Base-by-base conservation (phyloP, 1,140 invertebrate species). In the Papilio aristodemus region DNA sequence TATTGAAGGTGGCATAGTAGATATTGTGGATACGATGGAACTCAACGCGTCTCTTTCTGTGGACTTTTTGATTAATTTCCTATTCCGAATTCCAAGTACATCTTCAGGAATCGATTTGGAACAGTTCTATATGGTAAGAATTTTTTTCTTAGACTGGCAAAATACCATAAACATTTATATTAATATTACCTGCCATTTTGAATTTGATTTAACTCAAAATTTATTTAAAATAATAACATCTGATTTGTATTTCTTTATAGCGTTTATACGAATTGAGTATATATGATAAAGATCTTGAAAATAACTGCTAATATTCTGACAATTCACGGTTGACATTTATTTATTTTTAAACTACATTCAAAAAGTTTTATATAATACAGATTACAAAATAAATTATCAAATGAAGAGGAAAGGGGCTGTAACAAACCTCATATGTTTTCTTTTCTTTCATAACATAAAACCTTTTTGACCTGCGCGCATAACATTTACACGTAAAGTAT, bases 241-340 rank as follows among this genome's bases (percentile, higher is more conserved):
- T 14, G 10, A 37, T 39, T 62, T 4, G 17, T 14, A 9, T 62
- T 17, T 62, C 1, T 10, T 14, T 27, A 14, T 60, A n/a, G n/a
- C n/a, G n/a, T n/a, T n/a, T n/a, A n/a, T n/a, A n/a, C n/a, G n/a
- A 60, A 38, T 37, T 39, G 14, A 19, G 32, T 62, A 62, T 37
- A 62, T 17, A 38, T 62, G 9, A 62, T 37, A 62, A 62, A 62
- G 14, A 62, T 37, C 36, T 37, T 62, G 14, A 62, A 62, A 62
- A 62, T 32, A 14, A 32, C 36, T 22, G 38, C 32, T 38, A 2
- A 37, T 36, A 39, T 62, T 62, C 38, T 62, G 59, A 62, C 59
- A 62, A 37, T n/a, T 14, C 19, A 8, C 10, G 17, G 10, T 54
- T 54, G 57, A 59, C 57, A n/a, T 36, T 32, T 59, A n/a, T 17